Percentiles rank a stretch among this genome's conserved stretches.
These are phyloP conservation scores for Thymelicus acteon DNA, from an alignment of 2,888 invertebrate species.

Conservation along the genomic window DNA sequence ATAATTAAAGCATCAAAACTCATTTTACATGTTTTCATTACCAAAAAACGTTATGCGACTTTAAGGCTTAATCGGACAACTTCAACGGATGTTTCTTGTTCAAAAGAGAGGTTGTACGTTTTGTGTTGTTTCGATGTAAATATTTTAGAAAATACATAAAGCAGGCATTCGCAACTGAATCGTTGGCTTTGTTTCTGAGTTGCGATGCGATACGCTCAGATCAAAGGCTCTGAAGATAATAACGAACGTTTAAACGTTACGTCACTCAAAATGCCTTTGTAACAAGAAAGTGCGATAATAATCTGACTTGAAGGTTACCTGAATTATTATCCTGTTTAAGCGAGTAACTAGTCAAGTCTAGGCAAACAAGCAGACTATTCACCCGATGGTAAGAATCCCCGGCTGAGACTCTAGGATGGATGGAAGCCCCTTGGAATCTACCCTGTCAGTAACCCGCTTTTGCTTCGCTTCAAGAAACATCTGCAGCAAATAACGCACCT, in stretches of 20 bases:
- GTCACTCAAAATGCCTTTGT: conserved; percentile 3
- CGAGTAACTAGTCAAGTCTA: too few species aligned
- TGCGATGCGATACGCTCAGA: conserved; percentile 17
- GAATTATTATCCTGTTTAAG: not conserved
- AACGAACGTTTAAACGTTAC: conserved; percentile 22
- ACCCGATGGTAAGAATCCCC: too few species aligned
- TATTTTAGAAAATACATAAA: conserved; percentile 24
- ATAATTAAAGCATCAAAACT: too few species aligned
- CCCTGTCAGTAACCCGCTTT: too few species aligned
- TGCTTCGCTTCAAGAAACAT: too few species aligned
- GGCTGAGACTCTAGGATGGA: too few species aligned
- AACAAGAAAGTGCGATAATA: not conserved
- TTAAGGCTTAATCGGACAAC: not conserved
- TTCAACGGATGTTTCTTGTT: conserved; percentile 8
- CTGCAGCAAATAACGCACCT: too few species aligned
- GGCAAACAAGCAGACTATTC: too few species aligned
- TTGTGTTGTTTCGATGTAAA: conserved; percentile 23
- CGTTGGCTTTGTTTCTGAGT: conserved; percentile 24
- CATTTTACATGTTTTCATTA: too few species aligned
- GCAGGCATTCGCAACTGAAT: conserved; percentile 26
- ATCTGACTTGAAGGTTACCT: not conserved
- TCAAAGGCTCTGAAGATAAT: conserved; percentile 27
- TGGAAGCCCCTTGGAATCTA: too few species aligned
- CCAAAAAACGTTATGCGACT: too few species aligned
- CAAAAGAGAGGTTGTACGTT: conserved; percentile 14